These are phyloP conservation scores for Marmota flaviventris DNA, from an alignment of 2,113 vertebrate genomes.

Conservation along the genomic window DNA sequence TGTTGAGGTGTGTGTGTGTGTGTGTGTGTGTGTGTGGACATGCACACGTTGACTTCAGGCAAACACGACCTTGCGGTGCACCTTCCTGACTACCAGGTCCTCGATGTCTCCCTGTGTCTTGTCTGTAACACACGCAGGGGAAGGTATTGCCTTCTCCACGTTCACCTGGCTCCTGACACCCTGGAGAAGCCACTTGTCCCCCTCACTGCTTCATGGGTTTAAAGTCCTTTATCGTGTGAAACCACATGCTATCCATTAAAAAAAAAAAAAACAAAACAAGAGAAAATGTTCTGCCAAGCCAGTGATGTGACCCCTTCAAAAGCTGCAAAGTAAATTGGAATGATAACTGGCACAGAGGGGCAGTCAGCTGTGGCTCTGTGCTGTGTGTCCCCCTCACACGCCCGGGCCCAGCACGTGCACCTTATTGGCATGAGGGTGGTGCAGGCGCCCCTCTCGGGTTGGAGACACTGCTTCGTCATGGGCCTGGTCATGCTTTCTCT, in stretches of 20 bases:
- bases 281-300: not conserved
- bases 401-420: too few species aligned
- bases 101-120: rapidly evolving
- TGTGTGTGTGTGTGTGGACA: not conserved
- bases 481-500: too few species aligned
- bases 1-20: not conserved
- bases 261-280: not conserved
- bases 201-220: rapidly evolving
- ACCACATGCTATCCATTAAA: rapidly evolving
- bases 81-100: rapidly evolving
- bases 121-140: not conserved
- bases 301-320: not conserved
- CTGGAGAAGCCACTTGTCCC: rapidly evolving
- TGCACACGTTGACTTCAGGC: not conserved
- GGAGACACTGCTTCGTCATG: rapidly evolving
- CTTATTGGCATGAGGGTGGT: too few species aligned
- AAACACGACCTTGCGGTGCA: rapidly evolving
- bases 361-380: too few species aligned
- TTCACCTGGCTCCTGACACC: not conserved
- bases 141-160: rapidly evolving
- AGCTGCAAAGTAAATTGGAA: not conserved
- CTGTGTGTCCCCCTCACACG: rapidly evolving
- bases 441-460: not conserved
- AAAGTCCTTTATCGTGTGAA: rapidly evolving
- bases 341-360: not conserved